These are phyloP conservation scores for Ladona fulva DNA, from an alignment of 1,140 invertebrate species.

Conservation along the genomic window DNA sequence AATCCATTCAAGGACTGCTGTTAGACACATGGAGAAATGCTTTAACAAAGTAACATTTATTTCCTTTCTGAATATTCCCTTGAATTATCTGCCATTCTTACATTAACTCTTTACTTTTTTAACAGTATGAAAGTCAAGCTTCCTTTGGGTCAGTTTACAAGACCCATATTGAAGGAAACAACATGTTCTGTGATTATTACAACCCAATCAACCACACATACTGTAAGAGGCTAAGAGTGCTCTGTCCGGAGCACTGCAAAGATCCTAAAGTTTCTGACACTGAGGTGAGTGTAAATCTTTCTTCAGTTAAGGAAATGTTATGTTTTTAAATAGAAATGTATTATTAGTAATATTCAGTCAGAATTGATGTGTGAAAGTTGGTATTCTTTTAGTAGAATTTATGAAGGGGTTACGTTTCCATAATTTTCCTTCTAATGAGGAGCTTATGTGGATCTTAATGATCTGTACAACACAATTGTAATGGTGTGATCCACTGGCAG, in stretches of 20 bases:
- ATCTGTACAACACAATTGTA: too few species aligned
- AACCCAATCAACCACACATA: slow-evolving; percentile 85
- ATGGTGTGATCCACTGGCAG: too few species aligned
- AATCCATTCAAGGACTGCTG: slow-evolving; percentile 74
- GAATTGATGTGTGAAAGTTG: too few species aligned
- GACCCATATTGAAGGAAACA: slow-evolving; percentile 85
- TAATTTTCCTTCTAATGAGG: too few species aligned
- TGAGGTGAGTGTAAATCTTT: slow-evolving; percentile 41
- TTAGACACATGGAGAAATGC: slow-evolving; percentile 92
- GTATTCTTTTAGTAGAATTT: too few species aligned
- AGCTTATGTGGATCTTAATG: too few species aligned
- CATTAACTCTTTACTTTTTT: slow-evolving; percentile 24
- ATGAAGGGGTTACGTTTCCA: too few species aligned
- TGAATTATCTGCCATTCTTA: too few species aligned
- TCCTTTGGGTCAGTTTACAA: slow-evolving; percentile 93
- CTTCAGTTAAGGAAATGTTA: too few species aligned
- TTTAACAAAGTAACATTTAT: slow-evolving; percentile 66
- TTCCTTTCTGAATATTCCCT: too few species aligned
- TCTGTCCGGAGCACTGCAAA: slow-evolving; percentile 97
- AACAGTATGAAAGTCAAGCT: slow-evolving; percentile 87
- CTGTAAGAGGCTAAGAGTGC: slow-evolving; percentile 87
- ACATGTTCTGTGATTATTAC: slow-evolving; percentile 97
- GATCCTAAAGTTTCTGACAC: slow-evolving; percentile 79
- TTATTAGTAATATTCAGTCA: too few species aligned
- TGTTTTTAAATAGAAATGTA: too few species aligned